Base-by-base conservation (phyloP, 2,888 invertebrate species). In the Tetramorium bicarinatum region DNA sequence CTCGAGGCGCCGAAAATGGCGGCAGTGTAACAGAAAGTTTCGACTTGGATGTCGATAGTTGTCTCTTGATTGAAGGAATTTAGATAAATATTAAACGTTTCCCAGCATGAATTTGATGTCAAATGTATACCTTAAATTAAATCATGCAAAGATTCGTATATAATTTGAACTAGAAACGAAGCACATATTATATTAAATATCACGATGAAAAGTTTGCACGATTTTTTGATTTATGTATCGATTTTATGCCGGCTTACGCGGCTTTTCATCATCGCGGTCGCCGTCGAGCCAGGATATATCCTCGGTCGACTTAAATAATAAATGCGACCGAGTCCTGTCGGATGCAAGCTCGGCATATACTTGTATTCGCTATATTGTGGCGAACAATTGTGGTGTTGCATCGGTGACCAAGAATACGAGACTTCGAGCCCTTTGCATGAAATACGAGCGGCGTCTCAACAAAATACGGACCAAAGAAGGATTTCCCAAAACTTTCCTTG, bases 301-400 rank as follows among this genome's bases (percentile, higher is more conserved):
- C 67, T 54, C 1, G 52, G 67, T 41, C 25, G 67, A 66, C 67
- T 69, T 77, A 77, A 77, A 38, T 80, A 80, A 80, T 72, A 80
- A 80, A 80, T 72, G 59, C 47, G 41, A 47, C 79, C 34, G 21
- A 47, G 56, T 59, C 59, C 13, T 47, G 67, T 67, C 59, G 69
- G 69, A 67, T 67, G 52, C 59, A 44, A 71, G 79, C 59, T 21
- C 59, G 59, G 54, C 59, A 47, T 21, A 47, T 41, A 66, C 56
- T 71, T 71, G 34, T 41, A 38, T 18, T 38, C 18, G 59, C 59
- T 80, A 64, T 21, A 38, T 61, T 38, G 72, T 34, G 34, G 52
- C 79, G 59, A 59, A 59, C 79, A 80, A 80, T 80, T 80, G 72
- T 49, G 59, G 47, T 18, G 79, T 59, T 79, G 56, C 59, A 59